These are phyloP conservation scores for Ophion obscuratus DNA, from an alignment of 2,888 invertebrate species.

Conservation along the genomic window DNA sequence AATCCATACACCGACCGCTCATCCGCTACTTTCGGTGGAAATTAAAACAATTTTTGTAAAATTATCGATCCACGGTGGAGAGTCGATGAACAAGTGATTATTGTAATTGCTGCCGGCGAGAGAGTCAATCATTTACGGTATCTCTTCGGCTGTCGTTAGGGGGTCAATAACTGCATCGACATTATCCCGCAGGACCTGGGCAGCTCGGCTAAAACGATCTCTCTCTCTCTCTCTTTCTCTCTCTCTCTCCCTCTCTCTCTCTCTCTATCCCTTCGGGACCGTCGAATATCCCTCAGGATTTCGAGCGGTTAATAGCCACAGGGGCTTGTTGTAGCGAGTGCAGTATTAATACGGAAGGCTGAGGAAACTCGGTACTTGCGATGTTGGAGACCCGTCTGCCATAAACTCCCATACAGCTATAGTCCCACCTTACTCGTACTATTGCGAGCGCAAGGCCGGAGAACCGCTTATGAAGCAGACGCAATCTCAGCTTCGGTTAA, in stretches of 20 bases:
- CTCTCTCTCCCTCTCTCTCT: not conserved
- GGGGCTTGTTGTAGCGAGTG: constrained; percentile 39
- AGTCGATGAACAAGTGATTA: not conserved
- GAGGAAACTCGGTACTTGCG: constrained; percentile 39
- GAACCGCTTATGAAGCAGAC: constrained; percentile 35
- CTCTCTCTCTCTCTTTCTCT: not conserved
- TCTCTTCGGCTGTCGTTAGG: constrained; percentile 10
- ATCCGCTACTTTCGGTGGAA: not conserved
- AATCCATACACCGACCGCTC: too few species aligned
- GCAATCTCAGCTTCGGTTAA: constrained; percentile 31
- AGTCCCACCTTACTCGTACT: not conserved
- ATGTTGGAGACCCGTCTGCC: constrained; percentile 17
- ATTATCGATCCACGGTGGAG: not conserved
- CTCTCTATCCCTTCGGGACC: constrained; percentile 1
- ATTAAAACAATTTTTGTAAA: not conserved
- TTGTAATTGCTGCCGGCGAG: not conserved
- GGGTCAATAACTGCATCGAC: constrained; percentile 15
- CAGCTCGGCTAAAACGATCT: constrained; percentile 27
- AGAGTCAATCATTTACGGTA: not conserved
- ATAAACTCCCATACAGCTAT: constrained; percentile 24
- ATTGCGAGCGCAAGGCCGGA: not conserved
- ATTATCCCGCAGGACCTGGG: constrained; percentile 18
- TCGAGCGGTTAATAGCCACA: constrained; percentile 40
- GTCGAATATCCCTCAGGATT: constrained; percentile 33
- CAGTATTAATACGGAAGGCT: constrained; percentile 50